Evolutionary conservation across 1,140 invertebrate genomes (phyloP).

Genomic region (Drosophila mojavensis): DNA sequence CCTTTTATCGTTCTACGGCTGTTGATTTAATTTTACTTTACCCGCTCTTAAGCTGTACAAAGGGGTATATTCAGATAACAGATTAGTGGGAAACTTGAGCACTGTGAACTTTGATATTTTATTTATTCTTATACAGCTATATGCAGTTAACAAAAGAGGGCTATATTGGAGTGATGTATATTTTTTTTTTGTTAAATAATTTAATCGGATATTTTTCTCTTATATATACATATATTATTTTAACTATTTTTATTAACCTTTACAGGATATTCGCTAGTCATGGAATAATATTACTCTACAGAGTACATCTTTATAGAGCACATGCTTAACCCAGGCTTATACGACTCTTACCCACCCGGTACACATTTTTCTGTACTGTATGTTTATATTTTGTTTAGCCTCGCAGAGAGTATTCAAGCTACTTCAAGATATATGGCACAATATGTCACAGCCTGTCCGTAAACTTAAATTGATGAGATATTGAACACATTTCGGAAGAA

Average conservation of each 20-base stretch:
- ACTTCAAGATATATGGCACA: too few relatives aligned
- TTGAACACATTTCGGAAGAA: too few relatives aligned
- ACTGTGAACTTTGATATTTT: background rate
- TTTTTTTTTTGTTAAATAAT: too few relatives aligned
- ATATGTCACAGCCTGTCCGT: too few relatives aligned
- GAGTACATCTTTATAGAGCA: background rate
- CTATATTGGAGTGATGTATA: too few relatives aligned
- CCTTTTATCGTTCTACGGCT: conserved; percentile 44
- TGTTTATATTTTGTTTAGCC: background rate
- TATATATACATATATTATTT: too few relatives aligned
- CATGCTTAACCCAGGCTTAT: background rate
- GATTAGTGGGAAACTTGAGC: background rate
- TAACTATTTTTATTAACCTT: too few relatives aligned
- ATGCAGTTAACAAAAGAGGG: too few relatives aligned
- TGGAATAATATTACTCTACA: background rate
- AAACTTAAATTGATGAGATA: too few relatives aligned
- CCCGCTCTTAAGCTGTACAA: background rate
- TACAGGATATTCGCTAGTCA: conserved; percentile 3
- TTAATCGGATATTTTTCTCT: too few relatives aligned
- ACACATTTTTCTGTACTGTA: background rate
- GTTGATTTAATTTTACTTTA: conserved; percentile 61
- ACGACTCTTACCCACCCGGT: background rate
- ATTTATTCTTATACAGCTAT: too few relatives aligned
- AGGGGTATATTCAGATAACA: background rate
- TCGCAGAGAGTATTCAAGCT: too few relatives aligned